Conservation (phyloP, 2,888 invertebrate genomes). For the Alsophila aescularia region DNA sequence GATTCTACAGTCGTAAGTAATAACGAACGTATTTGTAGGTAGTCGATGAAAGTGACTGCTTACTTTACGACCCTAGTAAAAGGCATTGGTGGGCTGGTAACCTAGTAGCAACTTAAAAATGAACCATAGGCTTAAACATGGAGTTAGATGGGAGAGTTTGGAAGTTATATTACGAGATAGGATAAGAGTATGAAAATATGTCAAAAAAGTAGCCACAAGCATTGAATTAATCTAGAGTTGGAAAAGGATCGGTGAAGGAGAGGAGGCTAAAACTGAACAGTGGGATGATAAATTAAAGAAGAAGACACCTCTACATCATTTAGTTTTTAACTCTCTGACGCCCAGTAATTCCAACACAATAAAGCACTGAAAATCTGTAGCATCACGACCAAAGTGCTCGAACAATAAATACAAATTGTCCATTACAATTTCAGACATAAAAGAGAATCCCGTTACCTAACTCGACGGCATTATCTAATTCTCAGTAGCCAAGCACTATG, state of each 20-base stretch:
- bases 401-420: conserved; percentile 11
- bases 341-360: neutral
- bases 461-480: conserved; percentile 19
- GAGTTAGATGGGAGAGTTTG: too few relatives aligned
- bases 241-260: too few relatives aligned
- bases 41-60: conserved; percentile 37
- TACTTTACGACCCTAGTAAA: conserved; percentile 27
- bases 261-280: too few relatives aligned
- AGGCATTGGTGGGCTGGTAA: neutral
- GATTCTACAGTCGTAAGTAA: conserved; percentile 20
- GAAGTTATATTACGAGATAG: too few relatives aligned
- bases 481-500: conserved; percentile 13
- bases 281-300: too few relatives aligned
- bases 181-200: too few relatives aligned
- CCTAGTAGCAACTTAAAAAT: too few relatives aligned
- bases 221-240: too few relatives aligned
- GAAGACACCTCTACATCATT: too few relatives aligned
- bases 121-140: too few relatives aligned
- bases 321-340: neutral
- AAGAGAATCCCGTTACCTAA: conserved; percentile 7
- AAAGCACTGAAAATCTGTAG: neutral
- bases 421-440: conserved; percentile 13
- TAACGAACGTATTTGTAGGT: conserved; percentile 22
- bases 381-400: neutral
- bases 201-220: too few relatives aligned